These are phyloP conservation scores for Oreochromis niloticus DNA, from an alignment of 2,113 vertebrate species.

Conservation along the genomic window DNA sequence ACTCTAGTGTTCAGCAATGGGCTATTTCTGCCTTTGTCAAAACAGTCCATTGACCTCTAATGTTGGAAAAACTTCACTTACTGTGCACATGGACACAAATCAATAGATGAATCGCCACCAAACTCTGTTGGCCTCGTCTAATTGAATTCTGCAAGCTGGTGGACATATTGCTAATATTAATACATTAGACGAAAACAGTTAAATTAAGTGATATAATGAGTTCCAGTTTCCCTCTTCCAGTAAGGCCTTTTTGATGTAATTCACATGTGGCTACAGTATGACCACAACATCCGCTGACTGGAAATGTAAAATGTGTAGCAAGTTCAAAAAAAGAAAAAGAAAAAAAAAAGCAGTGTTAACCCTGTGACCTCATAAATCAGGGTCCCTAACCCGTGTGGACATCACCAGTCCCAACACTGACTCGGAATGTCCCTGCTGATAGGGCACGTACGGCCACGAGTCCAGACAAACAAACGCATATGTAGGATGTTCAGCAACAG, in stretches of 20 bases:
- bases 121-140: fast-evolving
- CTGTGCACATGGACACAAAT: background rate
- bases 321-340: background rate
- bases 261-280: background rate
- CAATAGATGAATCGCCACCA: background rate
- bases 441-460: background rate
- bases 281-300: background rate
- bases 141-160: background rate
- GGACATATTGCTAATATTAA: background rate
- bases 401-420: background rate
- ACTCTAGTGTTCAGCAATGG: background rate
- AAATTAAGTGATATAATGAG: background rate
- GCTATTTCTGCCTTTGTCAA: background rate
- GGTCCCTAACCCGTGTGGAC: background rate
- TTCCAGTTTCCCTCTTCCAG: background rate
- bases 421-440: background rate
- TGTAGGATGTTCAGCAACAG: conserved; percentile 5
- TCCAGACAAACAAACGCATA: conserved; percentile 34
- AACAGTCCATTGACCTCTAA: background rate
- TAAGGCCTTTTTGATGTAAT: background rate
- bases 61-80: background rate
- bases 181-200: background rate
- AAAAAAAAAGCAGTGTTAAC: background rate
- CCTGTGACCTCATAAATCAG: background rate
- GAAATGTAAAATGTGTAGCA: background rate